Conservation (phyloP, 1,140 invertebrate genomes). For the Drosophila miranda region DNA sequence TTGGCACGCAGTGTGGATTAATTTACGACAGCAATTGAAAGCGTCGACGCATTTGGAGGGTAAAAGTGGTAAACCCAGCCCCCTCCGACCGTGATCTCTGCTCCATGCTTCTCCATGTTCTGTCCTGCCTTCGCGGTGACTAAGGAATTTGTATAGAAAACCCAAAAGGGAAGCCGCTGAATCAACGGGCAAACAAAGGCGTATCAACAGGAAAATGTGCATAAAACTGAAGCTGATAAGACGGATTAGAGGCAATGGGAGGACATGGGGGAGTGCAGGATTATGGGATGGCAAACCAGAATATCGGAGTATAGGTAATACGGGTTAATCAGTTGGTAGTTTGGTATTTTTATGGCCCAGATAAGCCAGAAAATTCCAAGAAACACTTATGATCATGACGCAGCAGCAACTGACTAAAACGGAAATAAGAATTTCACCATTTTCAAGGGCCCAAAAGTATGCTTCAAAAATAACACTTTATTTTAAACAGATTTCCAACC, state of each 20-base stretch:
- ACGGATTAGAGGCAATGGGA: slow-evolving; percentile 53
- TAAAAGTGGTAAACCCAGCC: slow-evolving; percentile 11
- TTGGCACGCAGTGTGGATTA: slow-evolving; percentile 73
- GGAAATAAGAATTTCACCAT: slow-evolving; percentile 32
- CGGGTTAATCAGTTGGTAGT: slow-evolving; percentile 63
- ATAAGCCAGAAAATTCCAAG: slow-evolving; percentile 45
- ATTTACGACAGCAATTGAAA: slow-evolving; percentile 81
- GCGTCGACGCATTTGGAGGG: slow-evolving; percentile 49
- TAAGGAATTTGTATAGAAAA: slow-evolving; percentile 50
- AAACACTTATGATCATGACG: slow-evolving; percentile 25
- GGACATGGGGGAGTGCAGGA: not conserved
- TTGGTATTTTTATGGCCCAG: slow-evolving; percentile 48
- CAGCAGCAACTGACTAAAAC: slow-evolving; percentile 20
- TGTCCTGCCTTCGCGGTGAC: slow-evolving; percentile 41
- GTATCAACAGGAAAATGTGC: slow-evolving; percentile 71
- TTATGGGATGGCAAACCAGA: slow-evolving; percentile 32
- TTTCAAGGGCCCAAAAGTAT: slow-evolving; percentile 28
- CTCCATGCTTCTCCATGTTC: too few relatives aligned
- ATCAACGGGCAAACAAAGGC: slow-evolving; percentile 44
- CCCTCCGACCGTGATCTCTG: slow-evolving; percentile 1
- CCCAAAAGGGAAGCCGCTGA: slow-evolving; percentile 11
- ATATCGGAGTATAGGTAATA: slow-evolving; percentile 5
- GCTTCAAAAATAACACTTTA: not conserved
- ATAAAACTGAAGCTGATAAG: slow-evolving; percentile 67
- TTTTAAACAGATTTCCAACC: not conserved